Base-by-base conservation (phyloP, 2,113 vertebrate species). In the Progne subis region DNA sequence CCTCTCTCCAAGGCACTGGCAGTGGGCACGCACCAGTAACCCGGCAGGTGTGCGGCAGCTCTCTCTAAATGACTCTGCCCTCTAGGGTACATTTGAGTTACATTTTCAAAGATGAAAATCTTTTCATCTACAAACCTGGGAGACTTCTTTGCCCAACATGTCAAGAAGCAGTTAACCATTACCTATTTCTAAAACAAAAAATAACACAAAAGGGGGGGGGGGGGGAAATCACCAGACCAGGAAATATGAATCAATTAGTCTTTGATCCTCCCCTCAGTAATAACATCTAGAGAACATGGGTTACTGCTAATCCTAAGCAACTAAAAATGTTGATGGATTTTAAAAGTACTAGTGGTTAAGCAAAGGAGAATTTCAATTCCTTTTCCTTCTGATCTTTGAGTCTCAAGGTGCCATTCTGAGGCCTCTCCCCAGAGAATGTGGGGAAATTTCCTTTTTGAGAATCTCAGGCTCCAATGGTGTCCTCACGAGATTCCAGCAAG, bases 51-150 rank as follows among this genome's bases (percentile, higher is more conserved):
- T 88, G 93, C 71, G 75, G 39, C n/a, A 95, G 65, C 80, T 92
- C 92, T 81, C 68, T 95, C 86, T 94, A 94, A 96, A 95, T 91
- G 93, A 96, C 90, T 97, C 92, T 93, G 90, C 95, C 95, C 95
- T 95, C 95, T 96, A 97, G 96, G 96, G 95, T 97, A 96, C 96
- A 95, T 82, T 88, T 63, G 65, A 70, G 92, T 97, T 96, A 95
- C 65, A 68, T 82, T 96, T 96, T 82, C 90, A 88, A 92, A 96
- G 88, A 83, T 43, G 25, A 81, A 90, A 90, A 86, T 46, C 71
- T 90, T 95, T 86, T 94, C 72, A 88, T 90, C 83, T 93, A 63
- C 88, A 83, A 86, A 86, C 72, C 44, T 68, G 68, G 82, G 65
- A 92, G 86, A 84, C 34, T 65, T 83, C 90, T 86, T 90, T 81